Base-by-base conservation (phyloP, 2,797 vertebrate genomes). In the Chiroxiphia lanceolata region DNA sequence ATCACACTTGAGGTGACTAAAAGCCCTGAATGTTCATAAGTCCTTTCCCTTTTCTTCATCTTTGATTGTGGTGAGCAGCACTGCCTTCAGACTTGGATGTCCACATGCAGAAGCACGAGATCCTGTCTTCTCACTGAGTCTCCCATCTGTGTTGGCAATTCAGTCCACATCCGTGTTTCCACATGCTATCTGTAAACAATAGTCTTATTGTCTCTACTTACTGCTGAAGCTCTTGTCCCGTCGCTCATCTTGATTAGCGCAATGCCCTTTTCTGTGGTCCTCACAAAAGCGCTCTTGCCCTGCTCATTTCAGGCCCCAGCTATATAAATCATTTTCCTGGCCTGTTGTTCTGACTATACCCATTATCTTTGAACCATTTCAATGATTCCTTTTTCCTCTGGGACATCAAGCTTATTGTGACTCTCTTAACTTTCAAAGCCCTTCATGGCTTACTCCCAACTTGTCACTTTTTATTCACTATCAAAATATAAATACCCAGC, bases 381-480 rank as follows among this genome's bases (percentile, higher is more conserved):
- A 97, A 94, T 94, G 91, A 95, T 83, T 88, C 91, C 83, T 89
- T 94, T 93, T 84, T 94, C 91, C 91, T 93, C 85, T 94, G 93
- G 91, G 93, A 91, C 93, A 94, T 96, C 89, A 93, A 97, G 93
- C 94, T 96, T 94, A 91, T 88, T 94, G 94, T 91, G 89, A 94
- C 92, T 94, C 87, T 93, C 94, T 94, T 94, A 95, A 94, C 94
- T 96, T 97, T 86, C 94, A 96, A 95, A 95, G 89, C 87, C 91
- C 87, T 94, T 96, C 95, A 94, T 95, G 94, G 95, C 93, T 93
- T 93, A 95, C 91, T 94, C 94, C 94, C 94, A 97, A 94, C 89
- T 94, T 95, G 94, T 95, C 95, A 95, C 91, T 95, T 96, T 94
- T 96, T 94, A 96, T 96, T 97, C 89, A n/a, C 85, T 94, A 96